Base-by-base conservation (phyloP, 1,140 invertebrate genomes). In the Pemphigus obesinymphae region DNA sequence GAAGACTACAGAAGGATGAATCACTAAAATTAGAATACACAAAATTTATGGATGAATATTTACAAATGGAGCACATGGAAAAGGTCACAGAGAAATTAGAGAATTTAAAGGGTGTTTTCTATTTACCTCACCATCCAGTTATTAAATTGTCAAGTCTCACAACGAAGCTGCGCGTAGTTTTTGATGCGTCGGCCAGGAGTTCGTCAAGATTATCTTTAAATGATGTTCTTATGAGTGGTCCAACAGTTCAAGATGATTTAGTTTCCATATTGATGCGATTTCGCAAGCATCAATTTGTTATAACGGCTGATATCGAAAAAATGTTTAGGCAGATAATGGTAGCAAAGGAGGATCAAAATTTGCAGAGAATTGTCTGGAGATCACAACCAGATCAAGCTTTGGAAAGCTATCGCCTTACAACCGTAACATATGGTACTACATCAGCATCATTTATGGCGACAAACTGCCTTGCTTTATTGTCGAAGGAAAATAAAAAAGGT, bases 111-210 rank as follows among this genome's bases (percentile, higher is more conserved):
- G 6, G 26, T 61, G 1, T 61, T 8, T 83, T 82, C 48, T 83
- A 83, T 82, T 48, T 83, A n/a, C 83, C 78, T 17, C 83, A 82
- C 29, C n/a, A n/a, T n/a, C n/a, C n/a, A n/a, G n/a, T n/a, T n/a
- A n/a, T n/a, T n/a, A n/a, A n/a, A n/a, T n/a, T n/a, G n/a, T n/a
- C n/a, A n/a, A n/a, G n/a, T n/a, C n/a, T n/a, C n/a, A n/a, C n/a
- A n/a, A n/a, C n/a, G n/a, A n/a, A n/a, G n/a, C n/a, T n/a, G n/a
- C n/a, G n/a, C n/a, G n/a, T n/a, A n/a, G n/a, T n/a, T n/a, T 70
- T 82, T 23, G 82, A 82, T 43, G 43, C 76, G 3, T 58, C 75
- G 0, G n/a, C n/a, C n/a, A n/a, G n/a, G n/a, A n/a, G n/a, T n/a
- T n/a, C n/a, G 61, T 17, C 55, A 61, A 61, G 15, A 31, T 34